These are phyloP conservation scores for Drosophila emarginata DNA, from an alignment of 2,888 invertebrate species.

Conservation along the genomic window DNA sequence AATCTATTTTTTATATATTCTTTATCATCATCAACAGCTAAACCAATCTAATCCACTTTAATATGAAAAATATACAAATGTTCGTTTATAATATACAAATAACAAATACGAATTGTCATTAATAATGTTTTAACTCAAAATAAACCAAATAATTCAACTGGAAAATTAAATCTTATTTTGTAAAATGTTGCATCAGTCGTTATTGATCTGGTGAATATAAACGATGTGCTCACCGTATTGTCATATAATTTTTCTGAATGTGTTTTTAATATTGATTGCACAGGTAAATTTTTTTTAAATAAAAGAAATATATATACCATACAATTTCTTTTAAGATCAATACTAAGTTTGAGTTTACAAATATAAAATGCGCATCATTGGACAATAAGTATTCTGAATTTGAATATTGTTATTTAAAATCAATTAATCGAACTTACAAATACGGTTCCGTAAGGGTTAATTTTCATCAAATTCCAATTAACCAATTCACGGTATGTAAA, in stretches of 20 bases:
- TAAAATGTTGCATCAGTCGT: background rate
- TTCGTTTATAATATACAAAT: no score
- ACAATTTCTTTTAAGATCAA: background rate
- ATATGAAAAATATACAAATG: no score
- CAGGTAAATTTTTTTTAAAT: background rate
- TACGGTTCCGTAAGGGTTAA: background rate
- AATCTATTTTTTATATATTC: no score
- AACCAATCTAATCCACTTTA: no score
- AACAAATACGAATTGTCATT: background rate
- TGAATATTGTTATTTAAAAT: background rate
- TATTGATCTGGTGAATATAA: background rate
- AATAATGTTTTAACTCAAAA: no score
- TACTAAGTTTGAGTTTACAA: background rate
- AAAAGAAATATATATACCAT: no score
- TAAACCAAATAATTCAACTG: background rate
- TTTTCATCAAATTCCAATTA: background rate
- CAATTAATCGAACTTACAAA: background rate
- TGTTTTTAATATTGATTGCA: background rate
- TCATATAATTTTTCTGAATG: background rate
- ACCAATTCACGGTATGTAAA: background rate
- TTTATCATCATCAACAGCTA: no score
- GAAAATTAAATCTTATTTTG: background rate
- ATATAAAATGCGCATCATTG: background rate
- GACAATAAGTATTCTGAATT: background rate
- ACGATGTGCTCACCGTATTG: background rate